A percentile compares a stretch with the other conserved stretches of the same genome.
Conservation (phyloP, 2,797 vertebrate species). For the Pseudomugil gertrudae region DNA sequence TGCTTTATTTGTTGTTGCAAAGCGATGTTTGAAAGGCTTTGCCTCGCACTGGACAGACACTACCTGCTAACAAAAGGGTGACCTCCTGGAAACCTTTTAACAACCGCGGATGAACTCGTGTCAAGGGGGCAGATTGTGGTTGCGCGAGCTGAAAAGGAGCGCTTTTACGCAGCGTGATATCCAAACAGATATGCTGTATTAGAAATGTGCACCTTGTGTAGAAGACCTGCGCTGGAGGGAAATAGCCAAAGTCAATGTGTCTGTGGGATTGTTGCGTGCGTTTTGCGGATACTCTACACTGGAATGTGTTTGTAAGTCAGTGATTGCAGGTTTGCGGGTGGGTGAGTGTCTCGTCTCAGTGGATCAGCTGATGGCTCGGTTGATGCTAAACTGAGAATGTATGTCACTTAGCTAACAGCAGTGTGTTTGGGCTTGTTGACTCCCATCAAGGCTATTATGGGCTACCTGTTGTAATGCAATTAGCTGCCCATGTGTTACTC, state of each 20-base stretch:
- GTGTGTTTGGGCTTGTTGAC: slow-evolving; percentile 59
- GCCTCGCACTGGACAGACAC: slow-evolving; percentile 71
- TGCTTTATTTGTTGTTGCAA: slow-evolving; percentile 62
- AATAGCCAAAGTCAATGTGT: slow-evolving; percentile 28
- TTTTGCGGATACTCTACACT: slow-evolving; percentile 10
- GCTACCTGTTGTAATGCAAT: slow-evolving; percentile 77
- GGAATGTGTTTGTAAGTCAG: slow-evolving; percentile 26
- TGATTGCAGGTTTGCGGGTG: slow-evolving; percentile 28
- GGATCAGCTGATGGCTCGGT: slow-evolving; percentile 67
- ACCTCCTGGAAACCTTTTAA: slow-evolving; percentile 76
- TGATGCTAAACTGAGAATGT: slow-evolving; percentile 68
- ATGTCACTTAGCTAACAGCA: slow-evolving; percentile 66
- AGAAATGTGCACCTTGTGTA: slow-evolving; percentile 15
- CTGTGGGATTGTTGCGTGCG: slow-evolving; percentile 36
- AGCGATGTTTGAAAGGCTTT: slow-evolving; percentile 60
- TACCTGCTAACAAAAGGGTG: slow-evolving; percentile 88
- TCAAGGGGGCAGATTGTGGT: slow-evolving; percentile 29
- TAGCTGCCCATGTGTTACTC: slow-evolving; percentile 48
- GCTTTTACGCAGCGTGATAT: slow-evolving; percentile 41
- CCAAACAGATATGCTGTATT: slow-evolving; percentile 17
- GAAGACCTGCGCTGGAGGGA: slow-evolving; percentile 40
- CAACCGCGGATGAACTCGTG: slow-evolving; percentile 64
- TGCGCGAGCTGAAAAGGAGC: slow-evolving; percentile 26
- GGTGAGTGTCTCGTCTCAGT: slow-evolving; percentile 25
- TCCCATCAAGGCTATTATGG: slow-evolving; percentile 52